Evolutionary conservation across 2,888 invertebrate genomes (phyloP).

Genomic region (Gerosis bhagava): DNA sequence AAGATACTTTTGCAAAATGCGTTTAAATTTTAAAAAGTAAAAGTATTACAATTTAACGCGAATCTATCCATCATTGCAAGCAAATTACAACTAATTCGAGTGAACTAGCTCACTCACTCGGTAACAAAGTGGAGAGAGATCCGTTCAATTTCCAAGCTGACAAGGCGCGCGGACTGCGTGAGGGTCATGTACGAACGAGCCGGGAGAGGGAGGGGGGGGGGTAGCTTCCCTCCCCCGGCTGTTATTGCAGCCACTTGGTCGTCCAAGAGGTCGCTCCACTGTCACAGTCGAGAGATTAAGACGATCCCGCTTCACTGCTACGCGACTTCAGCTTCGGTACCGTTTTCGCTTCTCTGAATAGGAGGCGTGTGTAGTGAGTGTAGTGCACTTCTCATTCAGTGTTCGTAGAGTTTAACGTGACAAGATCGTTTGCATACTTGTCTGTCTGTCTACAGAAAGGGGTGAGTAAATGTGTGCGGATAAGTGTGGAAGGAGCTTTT

Average conservation of each 20-base stretch:
- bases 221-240: too few species aligned
- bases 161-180: constrained; percentile 58
- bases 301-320: constrained; percentile 68
- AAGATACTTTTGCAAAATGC: too few species aligned
- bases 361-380: constrained; percentile 46
- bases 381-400: constrained; percentile 39
- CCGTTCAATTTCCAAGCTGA: constrained; percentile 69
- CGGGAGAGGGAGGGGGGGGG: too few species aligned
- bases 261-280: constrained; percentile 67
- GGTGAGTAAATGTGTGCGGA: too few species aligned
- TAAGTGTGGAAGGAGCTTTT: constrained; percentile 5
- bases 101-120: too few species aligned
- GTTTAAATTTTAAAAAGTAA: too few species aligned
- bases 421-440: constrained; percentile 34
- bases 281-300: constrained; percentile 76
- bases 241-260: constrained; percentile 81
- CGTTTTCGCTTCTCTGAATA: constrained; percentile 56
- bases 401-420: constrained; percentile 47
- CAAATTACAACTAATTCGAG: constrained; percentile 64
- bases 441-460: constrained; percentile 13
- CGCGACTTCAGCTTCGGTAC: constrained; percentile 62
- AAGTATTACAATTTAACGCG: too few species aligned
- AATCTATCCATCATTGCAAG: too few species aligned
- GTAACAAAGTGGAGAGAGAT: too few species aligned
- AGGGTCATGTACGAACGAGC: too few species aligned